Conservation (phyloP, 2,113 vertebrate species). For the Sminthopsis crassicaudata region DNA sequence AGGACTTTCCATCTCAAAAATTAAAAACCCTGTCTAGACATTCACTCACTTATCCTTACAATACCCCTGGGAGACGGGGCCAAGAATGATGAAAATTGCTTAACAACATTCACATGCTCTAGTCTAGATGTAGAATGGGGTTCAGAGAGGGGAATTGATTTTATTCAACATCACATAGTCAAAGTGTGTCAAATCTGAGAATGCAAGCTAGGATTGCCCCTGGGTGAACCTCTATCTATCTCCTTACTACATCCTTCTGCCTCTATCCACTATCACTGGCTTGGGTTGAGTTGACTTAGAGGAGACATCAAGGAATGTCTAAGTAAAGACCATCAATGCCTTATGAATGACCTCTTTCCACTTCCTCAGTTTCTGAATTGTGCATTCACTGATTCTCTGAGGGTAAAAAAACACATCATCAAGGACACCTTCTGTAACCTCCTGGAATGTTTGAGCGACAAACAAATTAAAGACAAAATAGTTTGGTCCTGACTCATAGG, state of each 20-base stretch:
- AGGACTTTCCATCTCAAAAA: not conserved
- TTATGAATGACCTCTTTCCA: fast-evolving
- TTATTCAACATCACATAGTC: not conserved
- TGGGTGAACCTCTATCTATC: not conserved
- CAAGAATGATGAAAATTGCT: conserved; percentile 4
- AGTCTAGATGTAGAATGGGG: not conserved
- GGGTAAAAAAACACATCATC: not conserved
- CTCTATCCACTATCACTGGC: too few relatives aligned
- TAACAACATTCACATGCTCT: not conserved
- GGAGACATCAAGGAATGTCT: not conserved
- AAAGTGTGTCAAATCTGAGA: not conserved
- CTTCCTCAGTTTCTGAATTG: not conserved
- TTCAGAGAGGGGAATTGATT: not conserved
- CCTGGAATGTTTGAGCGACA: not conserved
- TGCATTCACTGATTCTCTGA: not conserved
- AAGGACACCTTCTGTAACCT: not conserved
- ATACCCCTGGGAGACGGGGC: not conserved
- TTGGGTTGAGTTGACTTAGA: not conserved
- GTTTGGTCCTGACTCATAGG: not conserved
- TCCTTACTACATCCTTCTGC: not conserved
- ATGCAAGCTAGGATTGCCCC: not conserved
- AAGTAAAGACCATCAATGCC: not conserved
- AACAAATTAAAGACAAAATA: not conserved
- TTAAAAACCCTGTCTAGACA: not conserved
- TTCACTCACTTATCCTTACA: not conserved